Conservation (phyloP, 2,888 invertebrate species). For the Germaria angustata region DNA sequence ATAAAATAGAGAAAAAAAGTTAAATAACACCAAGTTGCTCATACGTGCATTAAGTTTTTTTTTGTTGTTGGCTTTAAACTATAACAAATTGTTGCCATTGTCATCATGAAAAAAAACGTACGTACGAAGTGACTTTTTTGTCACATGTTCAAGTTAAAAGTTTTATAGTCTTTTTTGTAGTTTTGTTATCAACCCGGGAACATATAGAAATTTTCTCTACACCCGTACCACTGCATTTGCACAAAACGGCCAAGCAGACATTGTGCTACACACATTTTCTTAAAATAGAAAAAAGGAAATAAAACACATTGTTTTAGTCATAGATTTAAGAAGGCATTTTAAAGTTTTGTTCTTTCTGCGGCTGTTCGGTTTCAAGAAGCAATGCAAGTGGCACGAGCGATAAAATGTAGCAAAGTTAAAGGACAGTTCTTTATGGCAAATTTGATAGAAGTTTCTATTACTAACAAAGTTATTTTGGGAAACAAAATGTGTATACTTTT, state of each 20-base stretch:
- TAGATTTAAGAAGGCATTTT: slow-evolving; percentile 39
- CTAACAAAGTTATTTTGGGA: too few species aligned
- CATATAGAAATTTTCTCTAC: background rate
- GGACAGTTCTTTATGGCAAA: background rate
- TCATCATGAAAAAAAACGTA: slow-evolving; percentile 8
- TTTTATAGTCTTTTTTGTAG: slow-evolving; percentile 47
- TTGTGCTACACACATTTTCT: background rate
- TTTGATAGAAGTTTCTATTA: background rate
- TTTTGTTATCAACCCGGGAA: slow-evolving; percentile 21
- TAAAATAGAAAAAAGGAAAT: background rate
- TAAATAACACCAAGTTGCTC: background rate
- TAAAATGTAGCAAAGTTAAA: background rate
- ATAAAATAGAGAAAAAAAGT: slow-evolving; percentile 14
- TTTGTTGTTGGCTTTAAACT: background rate
- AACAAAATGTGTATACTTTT: too few species aligned
- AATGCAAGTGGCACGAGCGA: background rate
- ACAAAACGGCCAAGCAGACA: background rate
- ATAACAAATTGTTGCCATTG: background rate
- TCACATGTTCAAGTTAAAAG: slow-evolving; percentile 54
- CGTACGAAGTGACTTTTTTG: slow-evolving; percentile 35
- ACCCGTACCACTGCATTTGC: background rate
- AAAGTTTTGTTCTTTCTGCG: slow-evolving; percentile 3
- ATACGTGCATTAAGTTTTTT: background rate
- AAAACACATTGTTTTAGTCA: slow-evolving; percentile 6
- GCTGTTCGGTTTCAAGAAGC: background rate